Conservation (phyloP, 2,888 invertebrate genomes). For the Aphodius granarius region DNA sequence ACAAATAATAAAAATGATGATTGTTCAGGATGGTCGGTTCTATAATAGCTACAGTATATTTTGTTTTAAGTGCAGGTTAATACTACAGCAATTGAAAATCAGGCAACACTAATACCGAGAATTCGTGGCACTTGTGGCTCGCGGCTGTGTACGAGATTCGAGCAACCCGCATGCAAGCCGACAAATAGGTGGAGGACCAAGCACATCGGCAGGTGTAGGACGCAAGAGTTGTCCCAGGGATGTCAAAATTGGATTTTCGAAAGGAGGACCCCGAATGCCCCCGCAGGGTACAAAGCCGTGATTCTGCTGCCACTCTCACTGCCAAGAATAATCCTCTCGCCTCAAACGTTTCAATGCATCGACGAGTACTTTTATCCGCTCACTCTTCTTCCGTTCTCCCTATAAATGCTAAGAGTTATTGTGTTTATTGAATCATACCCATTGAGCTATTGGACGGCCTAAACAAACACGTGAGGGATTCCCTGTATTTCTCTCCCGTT, state of each 20-base stretch:
- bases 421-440: slow-evolving; percentile 44
- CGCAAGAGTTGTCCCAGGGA: slow-evolving; percentile 22
- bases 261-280: slow-evolving; percentile 1
- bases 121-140: not conserved
- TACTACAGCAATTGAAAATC: too few species aligned
- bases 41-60: too few species aligned
- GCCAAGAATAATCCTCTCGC: slow-evolving; percentile 25
- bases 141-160: not conserved
- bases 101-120: too few species aligned
- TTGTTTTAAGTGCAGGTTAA: too few species aligned
- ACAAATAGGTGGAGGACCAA: not conserved
- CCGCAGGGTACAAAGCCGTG: slow-evolving; percentile 28
- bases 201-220: slow-evolving; percentile 21
- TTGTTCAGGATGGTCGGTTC: too few species aligned
- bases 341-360: slow-evolving; percentile 39
- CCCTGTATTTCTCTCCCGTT: slow-evolving; percentile 6
- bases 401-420: slow-evolving; percentile 46
- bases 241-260: slow-evolving; percentile 28
- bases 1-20: too few species aligned
- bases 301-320: slow-evolving; percentile 19
- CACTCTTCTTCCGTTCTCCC: slow-evolving; percentile 20
- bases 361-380: slow-evolving; percentile 43
- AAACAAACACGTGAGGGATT: slow-evolving; percentile 41
- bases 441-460: slow-evolving; percentile 47
- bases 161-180: not conserved